Evolutionary conservation across 2,888 invertebrate genomes (phyloP), one percentile per base, ranked within the genome.

Genomic region (Sesia bembeciformis): DNA sequence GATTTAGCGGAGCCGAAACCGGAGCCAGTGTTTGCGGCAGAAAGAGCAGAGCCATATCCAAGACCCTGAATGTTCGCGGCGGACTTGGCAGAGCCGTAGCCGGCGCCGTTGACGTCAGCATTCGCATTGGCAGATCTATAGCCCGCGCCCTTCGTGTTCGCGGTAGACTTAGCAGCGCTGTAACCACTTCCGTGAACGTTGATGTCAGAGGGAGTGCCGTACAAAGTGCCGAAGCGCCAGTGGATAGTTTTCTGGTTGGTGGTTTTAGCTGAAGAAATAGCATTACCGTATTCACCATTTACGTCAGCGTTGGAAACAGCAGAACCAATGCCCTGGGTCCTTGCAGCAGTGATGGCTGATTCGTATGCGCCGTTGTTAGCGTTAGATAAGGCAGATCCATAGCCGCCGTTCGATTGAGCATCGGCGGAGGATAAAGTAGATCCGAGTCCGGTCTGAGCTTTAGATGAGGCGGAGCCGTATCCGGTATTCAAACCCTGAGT

Each of bases 161-260:
- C 68, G 51, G 60, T 58, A 5, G 66, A 61, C 52, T 66, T 66
- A 43, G 61, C 66, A 40, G 60, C 57, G 42, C 66, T 64, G 49
- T 54, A 59, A 39, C 63, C 64, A 5, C 61, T 23, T 5, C 40
- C 51, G 59, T 40, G 40, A 52, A 23, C 39, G 38, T 50, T 50
- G 40, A 72, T 65, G 52, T 55, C 52, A 39, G 61, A 57, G n/a
- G 82, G 84, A 6, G 58, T 58, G 53, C 74, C 76, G 60, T 86
- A 87, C 2, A 69, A 60, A 39, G 83, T 81, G 7, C 87, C 87
- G 60, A 87, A 86, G 46, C 72, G 80, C 87, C 87, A 87, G 57
- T 74, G 73, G 65, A 81, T 76, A 53, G 72, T 69, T 54, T 72
- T 76, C 52, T 74, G 68, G 52, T 66, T 66, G 54, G 64, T 39